These are phyloP conservation scores for Sebastes itinus DNA, from an alignment of 2,797 vertebrate genomes.

Conservation along the genomic window DNA sequence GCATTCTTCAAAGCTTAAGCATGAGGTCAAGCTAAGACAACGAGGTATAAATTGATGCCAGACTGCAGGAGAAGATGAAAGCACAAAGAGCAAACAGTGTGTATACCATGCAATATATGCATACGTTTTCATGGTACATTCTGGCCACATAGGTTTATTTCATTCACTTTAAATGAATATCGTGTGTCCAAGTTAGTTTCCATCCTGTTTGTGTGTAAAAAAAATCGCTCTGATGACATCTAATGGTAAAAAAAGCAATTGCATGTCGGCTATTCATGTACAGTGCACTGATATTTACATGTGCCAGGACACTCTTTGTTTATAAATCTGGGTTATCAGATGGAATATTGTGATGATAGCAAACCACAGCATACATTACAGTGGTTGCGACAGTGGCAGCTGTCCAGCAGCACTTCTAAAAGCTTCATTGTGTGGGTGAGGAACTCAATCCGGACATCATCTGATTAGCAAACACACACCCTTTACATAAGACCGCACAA, in stretches of 20 bases:
- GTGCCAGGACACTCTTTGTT: neutral
- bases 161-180: neutral
- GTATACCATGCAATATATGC: neutral
- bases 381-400: neutral
- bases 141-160: neutral
- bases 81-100: neutral
- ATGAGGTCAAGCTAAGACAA: conserved; percentile 50
- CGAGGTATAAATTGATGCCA: conserved; percentile 55
- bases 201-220: neutral
- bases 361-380: conserved; percentile 7
- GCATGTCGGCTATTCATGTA: neutral
- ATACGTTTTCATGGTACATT: neutral
- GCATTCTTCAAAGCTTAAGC: conserved; percentile 36
- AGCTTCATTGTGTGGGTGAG: conserved; percentile 24
- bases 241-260: neutral
- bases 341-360: conserved; percentile 4
- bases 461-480: conserved; percentile 16
- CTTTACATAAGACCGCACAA: conserved; percentile 7
- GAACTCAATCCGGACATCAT: conserved; percentile 16
- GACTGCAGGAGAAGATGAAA: conserved; percentile 50
- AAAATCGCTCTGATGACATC: neutral
- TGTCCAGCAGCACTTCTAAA: conserved; percentile 13
- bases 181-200: neutral
- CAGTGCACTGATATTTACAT: neutral
- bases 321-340: conserved; percentile 8